Base-by-base conservation (phyloP, 2,797 vertebrate species). In the Steatocranus sp. region DNA sequence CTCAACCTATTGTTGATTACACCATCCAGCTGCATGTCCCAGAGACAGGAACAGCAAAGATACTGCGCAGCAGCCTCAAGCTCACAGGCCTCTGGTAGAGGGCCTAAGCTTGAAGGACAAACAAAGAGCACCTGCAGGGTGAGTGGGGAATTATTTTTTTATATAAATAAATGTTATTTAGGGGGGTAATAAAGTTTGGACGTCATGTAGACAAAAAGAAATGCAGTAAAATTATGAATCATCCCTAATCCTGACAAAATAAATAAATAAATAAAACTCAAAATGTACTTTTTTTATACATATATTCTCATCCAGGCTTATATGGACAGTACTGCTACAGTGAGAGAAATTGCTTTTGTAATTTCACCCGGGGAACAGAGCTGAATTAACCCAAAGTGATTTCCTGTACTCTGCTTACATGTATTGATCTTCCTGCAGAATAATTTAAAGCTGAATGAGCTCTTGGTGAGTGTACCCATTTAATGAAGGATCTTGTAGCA, bases 351-450 rank as follows among this genome's bases (percentile, higher is more conserved):
- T 53, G 78, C 58, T 83, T 87, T 88, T 56, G 66, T 68, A 82
- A 78, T 86, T 80, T 79, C 81, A 85, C 50, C 53, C 56, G 3
- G 34, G 75, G 63, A 82, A 56, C 51, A 77, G 56, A 83, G 79
- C 38, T 77, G 83, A 88, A 85, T 87, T 46, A 80, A 86, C 43
- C 48, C 68, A 73, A 82, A 86, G 76, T 61, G 70, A 87, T 86
- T 92, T 89, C 86, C 87, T 90, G 82, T 78, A 56, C 88, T 90
- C 83, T 53, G 81, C 85, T 80, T 76, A 32, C 84, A 58, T 76
- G 88, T 83, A 92, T 89, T 89, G 90, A 92, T 91, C 87, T 76
- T 38, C 4, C 77, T 86, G 86, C 83, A 87, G 88, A 91, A 88
- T 81, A 78, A 90, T 91, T 88, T 86, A 81, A 89, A 87, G 80